A percentile compares a stretch with the other conserved stretches of the same genome.
Evolutionary conservation across 2,888 invertebrate genomes (phyloP).

Genomic region (Allacma fusca): DNA sequence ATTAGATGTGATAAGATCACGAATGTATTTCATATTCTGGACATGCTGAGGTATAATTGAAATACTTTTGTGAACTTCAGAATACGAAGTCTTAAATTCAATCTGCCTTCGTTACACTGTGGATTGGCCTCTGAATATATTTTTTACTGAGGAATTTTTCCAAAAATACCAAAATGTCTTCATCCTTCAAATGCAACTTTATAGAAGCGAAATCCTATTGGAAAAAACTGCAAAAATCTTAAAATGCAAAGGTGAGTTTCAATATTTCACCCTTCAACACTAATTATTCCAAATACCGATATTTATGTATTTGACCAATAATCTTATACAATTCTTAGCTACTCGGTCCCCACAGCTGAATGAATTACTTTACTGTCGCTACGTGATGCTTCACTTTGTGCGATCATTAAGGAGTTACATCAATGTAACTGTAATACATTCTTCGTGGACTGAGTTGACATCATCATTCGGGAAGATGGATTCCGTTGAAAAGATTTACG

Average conservation of each 20-base stretch:
- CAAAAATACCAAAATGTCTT: conserved; percentile 78
- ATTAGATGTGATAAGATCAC: too few species aligned
- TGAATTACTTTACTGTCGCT: conserved; percentile 75
- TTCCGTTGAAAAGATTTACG: conserved; percentile 77
- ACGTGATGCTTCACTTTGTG: conserved; percentile 79
- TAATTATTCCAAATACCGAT: not conserved
- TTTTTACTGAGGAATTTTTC: conserved; percentile 76
- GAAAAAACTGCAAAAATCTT: conserved; percentile 72
- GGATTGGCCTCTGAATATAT: conserved; percentile 80
- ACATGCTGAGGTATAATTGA: too few species aligned
- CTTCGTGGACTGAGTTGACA: conserved; percentile 79
- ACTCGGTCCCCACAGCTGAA: conserved; percentile 73
- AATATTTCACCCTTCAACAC: not conserved
- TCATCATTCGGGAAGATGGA: conserved; percentile 72
- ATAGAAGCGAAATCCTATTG: conserved; percentile 78
- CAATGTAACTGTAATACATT: conserved; percentile 77
- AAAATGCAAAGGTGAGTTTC: conserved; percentile 54
- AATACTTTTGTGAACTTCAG: conserved; percentile 33
- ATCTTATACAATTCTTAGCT: too few species aligned
- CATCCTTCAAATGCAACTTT: conserved; percentile 77
- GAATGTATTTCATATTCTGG: too few species aligned
- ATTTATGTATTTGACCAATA: too few species aligned
- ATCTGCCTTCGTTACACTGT: conserved; percentile 76
- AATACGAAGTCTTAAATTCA: conserved; percentile 69
- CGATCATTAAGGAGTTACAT: conserved; percentile 80